Evolutionary conservation across 1,140 invertebrate genomes (phyloP).

Genomic region (Yoshiicerus persimilis): DNA sequence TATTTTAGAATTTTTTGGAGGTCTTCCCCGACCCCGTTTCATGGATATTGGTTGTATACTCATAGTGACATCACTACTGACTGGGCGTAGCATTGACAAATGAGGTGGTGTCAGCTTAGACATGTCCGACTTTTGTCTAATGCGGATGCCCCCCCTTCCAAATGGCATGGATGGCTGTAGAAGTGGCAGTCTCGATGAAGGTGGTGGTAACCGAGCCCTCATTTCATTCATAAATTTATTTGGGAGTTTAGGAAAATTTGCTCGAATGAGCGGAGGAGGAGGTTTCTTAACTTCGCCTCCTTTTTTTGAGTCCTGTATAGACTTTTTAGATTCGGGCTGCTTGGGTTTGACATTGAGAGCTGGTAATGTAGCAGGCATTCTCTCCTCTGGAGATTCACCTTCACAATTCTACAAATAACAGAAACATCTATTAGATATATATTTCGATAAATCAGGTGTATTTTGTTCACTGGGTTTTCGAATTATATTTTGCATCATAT

Average conservation of each 20-base stretch:
- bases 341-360: background rate
- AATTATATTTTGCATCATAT: background rate
- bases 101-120: background rate
- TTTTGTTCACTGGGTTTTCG: background rate
- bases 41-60: constrained; percentile 28
- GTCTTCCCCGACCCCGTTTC: constrained; percentile 12
- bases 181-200: background rate
- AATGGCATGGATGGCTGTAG: background rate
- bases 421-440: background rate
- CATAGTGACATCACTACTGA: constrained; percentile 21
- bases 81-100: background rate
- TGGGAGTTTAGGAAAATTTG: background rate
- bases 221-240: background rate
- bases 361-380: background rate
- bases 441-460: background rate
- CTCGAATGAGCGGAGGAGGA: background rate
- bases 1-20: background rate
- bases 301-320: background rate
- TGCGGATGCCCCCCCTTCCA: background rate
- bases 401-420: background rate
- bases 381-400: background rate
- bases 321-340: background rate
- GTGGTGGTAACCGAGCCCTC: background rate
- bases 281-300: background rate
- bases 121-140: background rate